Percentiles rank a stretch among this genome's conserved stretches.
phyloP scores from a whole-genome alignment of 2,888 invertebrate species.

The Drosophila dives region DNA sequence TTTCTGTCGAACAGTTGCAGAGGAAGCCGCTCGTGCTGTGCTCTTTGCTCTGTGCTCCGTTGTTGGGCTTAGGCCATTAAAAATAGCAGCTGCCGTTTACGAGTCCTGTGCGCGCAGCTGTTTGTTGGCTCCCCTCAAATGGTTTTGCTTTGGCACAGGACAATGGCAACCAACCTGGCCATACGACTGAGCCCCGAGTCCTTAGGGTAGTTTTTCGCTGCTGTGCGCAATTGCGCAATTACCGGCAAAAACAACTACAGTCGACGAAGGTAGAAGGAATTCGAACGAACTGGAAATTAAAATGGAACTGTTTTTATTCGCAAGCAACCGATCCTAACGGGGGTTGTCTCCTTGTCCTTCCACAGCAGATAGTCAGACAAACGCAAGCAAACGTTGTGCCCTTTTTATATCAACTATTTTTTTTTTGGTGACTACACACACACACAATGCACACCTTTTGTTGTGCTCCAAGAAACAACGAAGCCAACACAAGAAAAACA shows the following conservation, averaged over 20 bases:
- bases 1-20: constrained; percentile 14
- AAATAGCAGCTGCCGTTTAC: constrained; percentile 67
- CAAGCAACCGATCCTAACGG: constrained; percentile 51
- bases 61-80: constrained; percentile 45
- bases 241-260: constrained; percentile 37
- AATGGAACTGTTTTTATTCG: constrained; percentile 56
- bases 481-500: constrained; percentile 1
- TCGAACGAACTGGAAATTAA: constrained; percentile 30
- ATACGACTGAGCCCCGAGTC: background rate
- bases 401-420: constrained; percentile 17
- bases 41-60: background rate
- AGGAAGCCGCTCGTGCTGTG: constrained; percentile 32
- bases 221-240: constrained; percentile 75
- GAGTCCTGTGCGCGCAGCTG: constrained; percentile 73
- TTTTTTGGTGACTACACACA: constrained; percentile 8
- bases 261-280: background rate
- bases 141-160: constrained; percentile 65
- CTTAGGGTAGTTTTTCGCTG: constrained; percentile 44
- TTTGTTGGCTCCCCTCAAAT: constrained; percentile 42
- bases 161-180: constrained; percentile 47
- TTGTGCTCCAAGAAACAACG: constrained; percentile 44
- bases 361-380: constrained; percentile 29
- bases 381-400: constrained; percentile 43
- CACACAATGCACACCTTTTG: constrained; percentile 56
- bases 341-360: constrained; percentile 41